Base-by-base conservation (phyloP, 2,113 vertebrate genomes). In the Anseranas semipalmata region DNA sequence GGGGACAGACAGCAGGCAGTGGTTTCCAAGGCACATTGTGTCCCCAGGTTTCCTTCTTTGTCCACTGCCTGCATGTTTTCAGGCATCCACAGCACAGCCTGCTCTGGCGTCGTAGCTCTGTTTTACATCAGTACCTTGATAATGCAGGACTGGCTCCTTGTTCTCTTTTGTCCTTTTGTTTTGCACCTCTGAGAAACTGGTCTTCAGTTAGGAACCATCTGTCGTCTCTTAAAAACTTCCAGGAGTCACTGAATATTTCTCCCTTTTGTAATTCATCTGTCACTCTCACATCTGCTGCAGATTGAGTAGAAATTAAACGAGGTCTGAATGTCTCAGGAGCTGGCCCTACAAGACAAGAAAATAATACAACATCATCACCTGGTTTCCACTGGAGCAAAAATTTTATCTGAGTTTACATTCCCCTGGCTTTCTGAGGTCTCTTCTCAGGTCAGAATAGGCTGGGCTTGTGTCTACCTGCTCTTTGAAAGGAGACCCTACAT, bases 141-240 rank as follows among this genome's bases (percentile, higher is more conserved):
- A 83, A 89, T 30, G 56, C 77, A 87, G n/a, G 43, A 33, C 43
- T 93, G 66, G 4, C 6, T 91, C 12, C 43, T 87, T 77, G 35
- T 78, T 82, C 22, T 75, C 60, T 89, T 95, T 35, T 87, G 76
- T 72, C 45, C 43, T 82, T 96, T 96, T 85, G 15, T 72, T 95
- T 94, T 76, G 43, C 68, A 75, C 56, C 66, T 46, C 66, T 85
- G 53, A 89, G 84, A 95, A 84, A 85, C 89, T 89, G 8, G 41
- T 59, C 68, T 87, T 19, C 4, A 4, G 17, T 91, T 82, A 65
- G 75, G 48, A 75, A 70, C 43, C 70, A 75, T 94, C 87, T 95
- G 81, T 65, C 81, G 75, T 72, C 55, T 92, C 45, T 59, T 74
- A 67, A 58, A 78, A 62, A 39, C 12, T 89, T 72, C 35, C 52